Percentiles rank a stretch among this genome's conserved stretches.
Evolutionary conservation across 2,888 invertebrate species (phyloP).

Genomic region (Belgica antarctica): DNA sequence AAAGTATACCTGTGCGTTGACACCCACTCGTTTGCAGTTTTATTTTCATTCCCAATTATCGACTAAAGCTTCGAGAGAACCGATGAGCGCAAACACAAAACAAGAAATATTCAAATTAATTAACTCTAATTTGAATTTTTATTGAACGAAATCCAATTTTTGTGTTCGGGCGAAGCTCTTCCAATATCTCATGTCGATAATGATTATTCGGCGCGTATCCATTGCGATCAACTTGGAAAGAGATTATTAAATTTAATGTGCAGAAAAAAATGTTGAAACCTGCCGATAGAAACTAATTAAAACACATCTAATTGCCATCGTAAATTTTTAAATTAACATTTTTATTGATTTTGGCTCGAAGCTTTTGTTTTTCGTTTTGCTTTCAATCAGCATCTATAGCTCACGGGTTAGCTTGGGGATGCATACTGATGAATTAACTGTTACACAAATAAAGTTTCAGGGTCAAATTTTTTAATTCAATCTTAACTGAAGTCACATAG

Average conservation of each 20-base stretch:
- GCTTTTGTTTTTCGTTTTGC: too few relatives aligned
- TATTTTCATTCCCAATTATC: not conserved
- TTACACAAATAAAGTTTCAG: too few relatives aligned
- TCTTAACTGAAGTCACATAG: too few relatives aligned
- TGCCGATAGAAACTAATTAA: conserved; percentile 40
- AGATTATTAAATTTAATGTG: conserved; percentile 27
- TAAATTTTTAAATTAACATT: conserved; percentile 41
- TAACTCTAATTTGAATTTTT: conserved; percentile 26
- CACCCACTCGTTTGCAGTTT: conserved; percentile 1
- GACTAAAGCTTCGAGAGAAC: not conserved
- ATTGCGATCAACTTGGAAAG: conserved; percentile 10
- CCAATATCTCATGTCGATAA: conserved; percentile 6
- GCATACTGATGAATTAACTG: too few relatives aligned
- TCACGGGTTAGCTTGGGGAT: too few relatives aligned
- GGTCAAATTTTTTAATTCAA: too few relatives aligned
- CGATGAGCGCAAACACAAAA: conserved; percentile 10
- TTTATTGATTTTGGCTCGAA: conserved; percentile 34
- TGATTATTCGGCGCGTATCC: not conserved
- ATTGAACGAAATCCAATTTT: conserved; percentile 26
- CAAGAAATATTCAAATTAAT: conserved; percentile 19
- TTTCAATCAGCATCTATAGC: not conserved
- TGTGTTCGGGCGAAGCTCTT: conserved; percentile 10
- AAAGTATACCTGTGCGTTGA: conserved; percentile 3
- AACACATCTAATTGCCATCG: conserved; percentile 34
- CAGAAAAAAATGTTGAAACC: conserved; percentile 5